A percentile compares a stretch with the other conserved stretches of the same genome.
These are phyloP conservation scores for Actinernus sp. DNA, from an alignment of 92 coral and sea anemone species.

Conservation along the genomic window DNA sequence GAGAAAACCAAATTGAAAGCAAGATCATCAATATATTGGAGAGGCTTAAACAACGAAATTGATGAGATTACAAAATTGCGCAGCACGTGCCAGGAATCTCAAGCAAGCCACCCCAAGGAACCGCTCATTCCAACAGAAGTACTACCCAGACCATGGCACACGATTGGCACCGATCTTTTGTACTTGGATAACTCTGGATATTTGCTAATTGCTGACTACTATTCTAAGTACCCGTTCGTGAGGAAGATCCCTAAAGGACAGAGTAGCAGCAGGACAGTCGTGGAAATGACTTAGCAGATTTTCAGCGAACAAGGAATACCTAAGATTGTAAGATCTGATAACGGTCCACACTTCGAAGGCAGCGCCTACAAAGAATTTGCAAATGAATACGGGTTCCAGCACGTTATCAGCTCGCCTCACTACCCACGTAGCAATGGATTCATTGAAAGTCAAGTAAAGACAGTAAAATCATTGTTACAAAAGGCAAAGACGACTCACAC, in stretches of 20 bases:
- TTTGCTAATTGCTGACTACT: constrained; percentile 54
- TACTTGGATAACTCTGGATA: constrained; percentile 16
- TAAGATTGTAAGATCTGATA: no score
- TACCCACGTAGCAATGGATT: no score
- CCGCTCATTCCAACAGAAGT: constrained; percentile 17
- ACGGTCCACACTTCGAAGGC: no score
- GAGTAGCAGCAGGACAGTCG: constrained; percentile 55
- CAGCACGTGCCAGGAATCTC: constrained; percentile 11
- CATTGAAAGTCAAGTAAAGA: no score
- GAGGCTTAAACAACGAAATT: constrained; percentile 36
- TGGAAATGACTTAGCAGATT: constrained; percentile 48
- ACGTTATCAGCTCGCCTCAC: no score
- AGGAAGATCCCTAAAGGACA: constrained; percentile 64
- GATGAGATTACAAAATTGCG: constrained; percentile 9
- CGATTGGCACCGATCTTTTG: constrained; percentile 23
- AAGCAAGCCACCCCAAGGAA: constrained; percentile 14
- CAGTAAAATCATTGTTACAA: no score
- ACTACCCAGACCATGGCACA: constrained; percentile 40
- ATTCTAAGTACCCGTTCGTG: constrained; percentile 54
- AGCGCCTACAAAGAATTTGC: no score
- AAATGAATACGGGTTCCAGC: no score
- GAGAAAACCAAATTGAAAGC: constrained; percentile 11
- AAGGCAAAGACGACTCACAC: no score
- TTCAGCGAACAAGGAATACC: constrained; percentile 64
- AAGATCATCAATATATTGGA: constrained; percentile 26